A percentile compares a stretch with the other conserved stretches of the same genome.
Evolutionary conservation across 2,797 vertebrate species (phyloP).

Genomic region (Phrynocephalus vlangalii): DNA sequence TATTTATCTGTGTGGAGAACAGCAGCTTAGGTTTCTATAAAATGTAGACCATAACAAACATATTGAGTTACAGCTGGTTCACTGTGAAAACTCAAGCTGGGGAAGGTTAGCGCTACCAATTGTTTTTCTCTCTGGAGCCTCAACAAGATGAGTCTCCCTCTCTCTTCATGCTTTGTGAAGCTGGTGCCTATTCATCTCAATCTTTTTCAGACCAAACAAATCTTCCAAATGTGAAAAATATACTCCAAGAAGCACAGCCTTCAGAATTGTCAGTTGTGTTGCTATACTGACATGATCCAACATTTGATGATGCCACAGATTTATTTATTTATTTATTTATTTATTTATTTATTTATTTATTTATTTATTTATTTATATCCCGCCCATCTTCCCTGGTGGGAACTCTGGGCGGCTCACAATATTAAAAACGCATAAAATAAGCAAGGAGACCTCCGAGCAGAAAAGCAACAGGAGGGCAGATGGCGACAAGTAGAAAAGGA

Average conservation of each 20-base stretch:
- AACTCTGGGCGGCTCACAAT: too few species aligned
- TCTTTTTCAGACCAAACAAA: conserved; percentile 11
- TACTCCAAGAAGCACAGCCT: neutral
- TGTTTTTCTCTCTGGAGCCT: neutral
- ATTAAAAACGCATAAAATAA: too few species aligned
- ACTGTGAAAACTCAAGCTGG: neutral
- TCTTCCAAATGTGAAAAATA: conserved; percentile 22
- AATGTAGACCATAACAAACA: conserved; percentile 11
- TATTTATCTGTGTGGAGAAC: conserved; percentile 13
- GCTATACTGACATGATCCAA: neutral
- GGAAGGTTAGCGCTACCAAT: conserved; percentile 23
- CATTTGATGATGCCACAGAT: neutral
- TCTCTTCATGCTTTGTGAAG: conserved; percentile 13
- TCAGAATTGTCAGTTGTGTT: neutral
- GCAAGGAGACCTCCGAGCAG: too few species aligned
- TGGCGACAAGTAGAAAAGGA: too few species aligned
- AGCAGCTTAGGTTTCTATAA: conserved; percentile 18
- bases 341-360: too few species aligned
- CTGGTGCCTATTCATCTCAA: neutral
- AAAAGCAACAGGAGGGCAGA: too few species aligned
- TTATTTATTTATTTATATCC: too few species aligned
- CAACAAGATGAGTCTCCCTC: conserved; percentile 1
- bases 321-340: too few species aligned
- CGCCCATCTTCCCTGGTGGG: too few species aligned
- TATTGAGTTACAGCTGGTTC: conserved; percentile 19